Conservation (phyloP, 2,113 vertebrate species). For the Oxyruncus cristatus region DNA sequence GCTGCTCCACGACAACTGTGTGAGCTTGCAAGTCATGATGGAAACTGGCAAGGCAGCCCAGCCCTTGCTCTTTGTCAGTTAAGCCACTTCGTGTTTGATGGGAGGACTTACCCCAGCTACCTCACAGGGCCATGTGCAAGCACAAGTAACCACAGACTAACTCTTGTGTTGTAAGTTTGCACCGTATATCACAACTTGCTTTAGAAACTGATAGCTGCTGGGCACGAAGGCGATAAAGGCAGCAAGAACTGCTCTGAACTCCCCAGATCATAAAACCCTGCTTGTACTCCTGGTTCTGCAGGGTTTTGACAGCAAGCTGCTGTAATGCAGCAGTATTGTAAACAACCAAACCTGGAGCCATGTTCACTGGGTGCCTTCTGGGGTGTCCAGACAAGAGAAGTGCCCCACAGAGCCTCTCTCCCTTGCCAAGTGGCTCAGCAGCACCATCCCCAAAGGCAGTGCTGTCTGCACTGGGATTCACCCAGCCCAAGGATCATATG, state of each 20-base stretch:
- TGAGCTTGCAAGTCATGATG: neutral
- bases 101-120: neutral
- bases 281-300: neutral
- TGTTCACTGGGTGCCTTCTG: neutral
- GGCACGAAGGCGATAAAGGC: neutral
- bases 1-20: neutral
- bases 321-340: neutral
- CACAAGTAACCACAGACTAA: neutral
- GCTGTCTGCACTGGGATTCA: neutral
- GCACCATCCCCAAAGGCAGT: neutral
- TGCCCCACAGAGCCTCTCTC: neutral
- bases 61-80: neutral
- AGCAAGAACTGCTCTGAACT: neutral
- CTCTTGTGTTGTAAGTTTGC: neutral
- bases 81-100: constrained; percentile 2
- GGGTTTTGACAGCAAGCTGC: neutral
- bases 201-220: neutral
- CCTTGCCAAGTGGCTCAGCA: neutral
- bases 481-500: fast-evolving
- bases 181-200: neutral
- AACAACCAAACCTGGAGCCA: neutral
- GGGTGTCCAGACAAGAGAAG: neutral
- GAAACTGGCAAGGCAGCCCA: neutral
- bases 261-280: neutral
- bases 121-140: neutral